Evolutionary conservation across 2,113 vertebrate species (phyloP).

Genomic region (Toxostoma redivivum): DNA sequence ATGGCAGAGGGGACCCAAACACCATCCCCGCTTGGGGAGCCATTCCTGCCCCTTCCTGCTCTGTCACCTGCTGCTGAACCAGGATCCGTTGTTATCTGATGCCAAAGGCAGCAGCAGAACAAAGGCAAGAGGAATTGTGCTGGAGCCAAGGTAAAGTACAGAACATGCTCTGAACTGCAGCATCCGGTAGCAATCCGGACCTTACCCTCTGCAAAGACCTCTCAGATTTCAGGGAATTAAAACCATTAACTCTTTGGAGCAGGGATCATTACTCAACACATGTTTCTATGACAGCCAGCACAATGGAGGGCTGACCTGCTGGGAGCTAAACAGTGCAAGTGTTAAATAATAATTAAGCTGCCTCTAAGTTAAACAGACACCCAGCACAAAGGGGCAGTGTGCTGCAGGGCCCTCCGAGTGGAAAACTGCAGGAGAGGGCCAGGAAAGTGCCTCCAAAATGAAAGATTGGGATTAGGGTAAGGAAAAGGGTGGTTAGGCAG

Average conservation of each 20-base stretch:
- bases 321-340: neutral
- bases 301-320: neutral
- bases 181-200: conserved; percentile 21
- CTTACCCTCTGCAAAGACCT: conserved; percentile 4
- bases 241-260: conserved; percentile 28
- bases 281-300: neutral
- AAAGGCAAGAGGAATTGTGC: neutral
- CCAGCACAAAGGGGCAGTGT: conserved; percentile 50
- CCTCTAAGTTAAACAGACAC: conserved; percentile 19
- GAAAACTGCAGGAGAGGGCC: neutral
- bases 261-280: neutral
- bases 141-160: conserved; percentile 8
- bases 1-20: no score
- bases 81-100: neutral
- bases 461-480: neutral
- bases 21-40: neutral
- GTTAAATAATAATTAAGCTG: conserved; percentile 56
- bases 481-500: neutral
- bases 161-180: neutral
- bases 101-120: neutral
- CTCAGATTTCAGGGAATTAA: conserved; percentile 36
- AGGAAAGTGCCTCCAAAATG: neutral
- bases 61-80: neutral
- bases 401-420: neutral
- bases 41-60: neutral